Evolutionary conservation across 2,113 vertebrate species (phyloP), one percentile per base, ranked within the genome.

Genomic region (Gymnarchus niloticus): DNA sequence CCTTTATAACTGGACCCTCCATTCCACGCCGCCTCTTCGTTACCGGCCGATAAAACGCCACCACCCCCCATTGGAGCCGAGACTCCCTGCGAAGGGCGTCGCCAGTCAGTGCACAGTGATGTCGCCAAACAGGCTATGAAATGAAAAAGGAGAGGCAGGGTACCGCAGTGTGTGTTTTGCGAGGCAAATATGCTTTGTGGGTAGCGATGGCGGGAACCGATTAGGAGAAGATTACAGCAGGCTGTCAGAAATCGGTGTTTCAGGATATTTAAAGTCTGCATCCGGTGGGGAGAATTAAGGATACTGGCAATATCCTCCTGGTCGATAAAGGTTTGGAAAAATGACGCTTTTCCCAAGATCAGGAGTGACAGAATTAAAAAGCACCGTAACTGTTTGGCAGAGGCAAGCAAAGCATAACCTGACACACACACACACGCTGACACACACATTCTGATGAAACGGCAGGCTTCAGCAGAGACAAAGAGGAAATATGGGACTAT

Each of bases 261-360:
- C 52, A 78, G 80, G 25, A 83, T 83, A 48, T 28, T 73, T 76
- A 78, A 57, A 44, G 9, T 8, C 56, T 73, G 23, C 12, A 25
- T 77, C 52, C 33, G 57, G 41, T 23, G 14, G 84, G 49, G 59
- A 54, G 37, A 44, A 21, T 33, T 14, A 21, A 69, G 59, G 59
- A 73, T 56, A 56, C 49, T 56, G 69, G 48, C 49, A 19, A 80
- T 86, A 76, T 82, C 85, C 84, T 76, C 52, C 59, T 41, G 12
- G 12, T 37, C 23, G 83, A 73, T 78, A 84, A 76, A 7, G 76
- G 86, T 87, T n/a, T 65, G 54, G 69, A 85, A 82, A 87, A 82
- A 77, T 7, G 84, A 56, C 10, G 3, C 17, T 56, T 80, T 14
- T n/a, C 83, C 37, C 23, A 77, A 69, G 61, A 65, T 49, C 51